Base-by-base conservation (phyloP, 2,113 vertebrate genomes). In the Pterocles burchelli region DNA sequence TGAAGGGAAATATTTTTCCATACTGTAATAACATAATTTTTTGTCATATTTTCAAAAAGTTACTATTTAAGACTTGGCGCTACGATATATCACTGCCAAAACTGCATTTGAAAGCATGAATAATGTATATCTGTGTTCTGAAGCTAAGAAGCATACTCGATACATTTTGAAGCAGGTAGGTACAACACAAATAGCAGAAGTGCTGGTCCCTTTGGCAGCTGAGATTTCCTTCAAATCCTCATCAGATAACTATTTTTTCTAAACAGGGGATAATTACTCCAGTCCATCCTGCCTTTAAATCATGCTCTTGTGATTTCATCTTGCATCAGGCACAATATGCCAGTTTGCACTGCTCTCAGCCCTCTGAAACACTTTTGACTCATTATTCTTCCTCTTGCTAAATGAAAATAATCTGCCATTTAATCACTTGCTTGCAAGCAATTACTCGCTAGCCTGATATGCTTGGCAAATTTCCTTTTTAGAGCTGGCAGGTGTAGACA, bases 401-500 rank as follows among this genome's bases (percentile, higher is more conserved):
- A 93, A 85, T 83, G 81, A 91, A 92, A 87, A 96, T 88, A 76
- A 91, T 90, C 58, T 91, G 46, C 36, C 54, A 66, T 90, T 80
- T 94, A 97, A 80, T 91, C 72, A 55, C 34, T 89, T 63, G 51
- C 73, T 89, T 93, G 71, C 22, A 73, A 91, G 58, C 55, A 77
- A 68, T 91, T 88, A 65, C 62, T 88, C 0, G 0, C 38, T 89
- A 62, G 66, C 41, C 71, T 49, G 59, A 80, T 89, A 58, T 15
- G 43, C 77, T 73, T 70, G 87, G 82, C 81, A 95, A 52, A 89
- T 87, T 89, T 80, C 58, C 78, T 55, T 66, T 68, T 85, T 57
- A 73, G 81, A 76, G 43, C 43, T 85, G 66, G 65, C 74, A 76
- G 71, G 62, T 79, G 41, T 11, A 54, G 0, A 4, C 36, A n/a